Evolutionary conservation across 2,888 invertebrate species (phyloP), one percentile per base, ranked within the genome.

Genomic region (Noctua pronuba): DNA sequence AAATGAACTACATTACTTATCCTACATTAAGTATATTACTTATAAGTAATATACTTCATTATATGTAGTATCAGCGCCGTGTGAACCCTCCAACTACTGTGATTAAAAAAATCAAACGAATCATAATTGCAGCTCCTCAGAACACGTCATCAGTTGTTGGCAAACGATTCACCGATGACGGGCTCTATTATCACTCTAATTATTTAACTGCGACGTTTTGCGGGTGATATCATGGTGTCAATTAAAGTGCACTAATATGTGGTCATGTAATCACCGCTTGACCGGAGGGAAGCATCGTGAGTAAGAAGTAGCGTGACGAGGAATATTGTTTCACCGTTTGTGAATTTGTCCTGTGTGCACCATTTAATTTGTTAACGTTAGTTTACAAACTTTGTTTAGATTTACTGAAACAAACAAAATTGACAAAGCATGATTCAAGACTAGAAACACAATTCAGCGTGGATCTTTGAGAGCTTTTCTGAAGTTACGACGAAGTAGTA

Each of bases 141-240:
- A 46, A 10, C 24, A 18, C 31, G 52, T 16, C 44, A 21, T 24
- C 21, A 31, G 55, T 4, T 6, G 31, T 11, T 44, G 38, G 41
- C 31, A 31, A 55, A n/a, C 38, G 41, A 31, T 73, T 38, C 72
- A 52, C 46, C 24, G 24, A 44, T 28, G 58, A 49, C 46, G 18
- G 38, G 18, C n/a, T 52, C n/a, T 44, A 31, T 76, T 8, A 66
- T 8, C 13, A 67, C 21, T 41, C n/a, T 52, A 44, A 52, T 76
- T 35, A 69, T 38, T 46, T 10, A 78, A 69, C n/a, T 46, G 31
- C 41, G 13, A 11, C 41, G 18, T 24, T 28, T 64, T 28, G 60
- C 28, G 35, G 16, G 44, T 74, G 64, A 73, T 21, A 35, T 64
- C 35, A 73, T 44, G 44, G 21, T 28, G 16, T 24, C 16, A 28